Base-by-base conservation (phyloP, 2,797 vertebrate species). In the Liparis tanakae region DNA sequence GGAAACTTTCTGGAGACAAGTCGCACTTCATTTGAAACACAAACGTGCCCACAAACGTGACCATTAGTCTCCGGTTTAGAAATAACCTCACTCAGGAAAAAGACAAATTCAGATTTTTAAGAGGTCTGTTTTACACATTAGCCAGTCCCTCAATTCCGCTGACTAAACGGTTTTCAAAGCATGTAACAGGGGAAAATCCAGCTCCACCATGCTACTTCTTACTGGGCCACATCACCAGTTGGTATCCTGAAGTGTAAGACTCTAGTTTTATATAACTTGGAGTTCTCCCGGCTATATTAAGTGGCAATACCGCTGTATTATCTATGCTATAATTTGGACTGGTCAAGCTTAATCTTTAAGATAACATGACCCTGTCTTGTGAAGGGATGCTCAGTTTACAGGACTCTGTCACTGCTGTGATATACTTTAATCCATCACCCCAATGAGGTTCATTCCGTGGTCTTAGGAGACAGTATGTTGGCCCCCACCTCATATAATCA, bases 401-500 rank as follows among this genome's bases (percentile, higher is more conserved):
- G 44, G 59, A 70, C 69, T 41, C 67, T 78, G 67, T 80, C 79
- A 81, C 20, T 68, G 79, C 70, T 15, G 62, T 76, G 76, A 74
- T 70, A 64, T 65, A 54, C 83, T 83, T 82, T 74, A 80, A 87
- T 92, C 78, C 75, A 58, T 79, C 88, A 80, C 56, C 69, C 68
- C 25, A 2, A 37, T 72, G 74, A 77, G 83, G 83, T 85, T 89
- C 76, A 84, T 86, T 78, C 78, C 51, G 54, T 66, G 79, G 74
- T 80, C 78, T 83, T 86, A 69, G 64, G 83, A 84, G 86, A 89
- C 82, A 85, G 71, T 74, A 78, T 83, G 85, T 81, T 87, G 87
- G 84, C 89, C 76, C 74, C 76, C 78, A 85, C 78, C 86, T 88
- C 82, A 79, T 83, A 89, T 92, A 92, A 92, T 93, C 85, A 92